These are phyloP conservation scores for Mormoops blainvillei DNA, from an alignment of 2,113 vertebrate genomes.

Conservation along the genomic window DNA sequence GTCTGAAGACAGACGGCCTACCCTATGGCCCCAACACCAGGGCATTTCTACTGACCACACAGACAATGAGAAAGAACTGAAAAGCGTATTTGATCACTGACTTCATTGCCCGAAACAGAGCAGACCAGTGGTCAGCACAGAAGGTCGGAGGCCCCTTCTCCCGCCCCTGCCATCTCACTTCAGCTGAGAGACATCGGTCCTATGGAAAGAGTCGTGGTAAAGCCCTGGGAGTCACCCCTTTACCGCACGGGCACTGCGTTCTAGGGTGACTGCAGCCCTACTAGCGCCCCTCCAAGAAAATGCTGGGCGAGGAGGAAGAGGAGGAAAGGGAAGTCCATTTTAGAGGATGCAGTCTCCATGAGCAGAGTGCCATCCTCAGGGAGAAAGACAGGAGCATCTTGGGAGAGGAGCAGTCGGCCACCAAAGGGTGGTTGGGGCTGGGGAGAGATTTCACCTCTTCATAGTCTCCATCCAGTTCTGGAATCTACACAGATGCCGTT, in stretches of 20 bases:
- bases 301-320: background rate
- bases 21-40: background rate
- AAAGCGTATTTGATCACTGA: background rate
- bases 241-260: background rate
- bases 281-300: background rate
- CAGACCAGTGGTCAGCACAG: background rate
- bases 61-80: background rate
- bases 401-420: background rate
- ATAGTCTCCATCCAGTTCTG: background rate
- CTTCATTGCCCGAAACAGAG: background rate
- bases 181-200: background rate
- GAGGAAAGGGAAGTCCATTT: background rate
- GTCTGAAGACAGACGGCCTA: background rate
- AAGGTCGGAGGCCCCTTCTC: background rate
- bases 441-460: background rate
- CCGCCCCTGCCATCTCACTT: background rate
- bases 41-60: background rate
- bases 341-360: background rate
- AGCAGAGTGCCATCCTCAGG: background rate
- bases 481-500: background rate
- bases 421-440: background rate
- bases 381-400: background rate
- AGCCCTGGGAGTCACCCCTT: background rate
- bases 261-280: background rate
- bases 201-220: background rate